Evolutionary conservation across 2,888 invertebrate species (phyloP), one percentile per base, ranked within the genome.

Genomic region (Geophilus truncorum): DNA sequence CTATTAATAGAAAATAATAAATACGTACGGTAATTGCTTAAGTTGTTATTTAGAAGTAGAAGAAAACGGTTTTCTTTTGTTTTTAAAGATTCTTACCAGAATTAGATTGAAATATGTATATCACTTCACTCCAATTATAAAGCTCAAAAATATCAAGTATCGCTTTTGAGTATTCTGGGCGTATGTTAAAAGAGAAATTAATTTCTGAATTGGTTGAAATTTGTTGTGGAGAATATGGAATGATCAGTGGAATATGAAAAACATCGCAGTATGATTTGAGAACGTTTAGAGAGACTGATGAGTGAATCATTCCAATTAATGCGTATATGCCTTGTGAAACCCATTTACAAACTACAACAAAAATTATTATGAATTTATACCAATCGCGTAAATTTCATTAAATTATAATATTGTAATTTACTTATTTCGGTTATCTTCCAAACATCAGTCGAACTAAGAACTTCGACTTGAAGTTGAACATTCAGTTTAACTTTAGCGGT

Each of bases 181-280:
- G 91, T 93, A 98, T 93, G 87, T 95, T 95, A 85, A 96, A 93
- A 80, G 95, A 96, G 81, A 82, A 85, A 81, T 84, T 83, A 80
- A 83, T 83, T 86, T 25, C 77, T 36, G 82, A 94, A 23, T 95
- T n/a, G n/a, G n/a, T n/a, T n/a, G n/a, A n/a, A n/a, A n/a, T n/a
- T n/a, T n/a, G n/a, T n/a, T 96, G 95, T 0, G 96, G 95, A 86
- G 95, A 95, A 94, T 95, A 95, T 15, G 95, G 95, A 76, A 95
- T 95, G 82, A 96, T 92, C 87, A 96, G 95, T 51, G 96, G 96
- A 93, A 96, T 94, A 89, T 96, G 95, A 87, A 96, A 96, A 79
- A 96, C 95, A 88, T 96, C 96, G 85, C 94, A 94, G 88, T 96
- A 96, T 21, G 96, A 96, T 87, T 96, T 95, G 79, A 96, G 90